A percentile compares a stretch with the other conserved stretches of the same genome.
phyloP scores from a whole-genome alignment of 1,140 invertebrate genomes.

The Orchestia grillus region DNA sequence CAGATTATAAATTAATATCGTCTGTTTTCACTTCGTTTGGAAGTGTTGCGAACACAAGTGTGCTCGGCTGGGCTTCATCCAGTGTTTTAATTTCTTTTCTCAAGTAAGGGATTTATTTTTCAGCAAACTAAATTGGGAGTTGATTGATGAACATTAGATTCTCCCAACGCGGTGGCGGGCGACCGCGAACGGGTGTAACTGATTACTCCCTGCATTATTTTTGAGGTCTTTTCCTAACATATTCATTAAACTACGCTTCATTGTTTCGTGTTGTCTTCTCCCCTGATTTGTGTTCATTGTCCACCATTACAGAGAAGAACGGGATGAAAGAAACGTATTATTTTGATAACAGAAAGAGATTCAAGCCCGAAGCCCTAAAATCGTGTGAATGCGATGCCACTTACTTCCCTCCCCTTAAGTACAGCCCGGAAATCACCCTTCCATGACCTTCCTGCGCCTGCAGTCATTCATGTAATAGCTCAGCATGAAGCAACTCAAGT shows the following conservation, averaged over 20 bases:
- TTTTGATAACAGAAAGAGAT: background rate
- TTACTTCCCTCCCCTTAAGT: background rate
- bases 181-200: too few relatives aligned
- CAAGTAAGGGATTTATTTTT: too few relatives aligned
- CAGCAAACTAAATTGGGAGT: too few relatives aligned
- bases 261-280: background rate
- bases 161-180: too few relatives aligned
- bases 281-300: background rate
- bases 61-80: too few relatives aligned
- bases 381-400: background rate
- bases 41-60: too few relatives aligned
- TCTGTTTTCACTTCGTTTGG: too few relatives aligned
- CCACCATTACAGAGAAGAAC: too few relatives aligned
- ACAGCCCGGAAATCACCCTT: background rate
- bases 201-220: too few relatives aligned
- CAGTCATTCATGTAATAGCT: background rate
- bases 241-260: background rate
- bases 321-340: background rate
- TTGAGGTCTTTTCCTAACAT: background rate
- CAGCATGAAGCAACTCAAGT: background rate
- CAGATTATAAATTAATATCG: too few relatives aligned
- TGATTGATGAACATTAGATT: too few relatives aligned
- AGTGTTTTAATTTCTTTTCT: too few relatives aligned
- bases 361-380: background rate
- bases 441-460: conserved; percentile 7